Base-by-base conservation (phyloP, 2,797 vertebrate species). In the Catostomus latipinnis region DNA sequence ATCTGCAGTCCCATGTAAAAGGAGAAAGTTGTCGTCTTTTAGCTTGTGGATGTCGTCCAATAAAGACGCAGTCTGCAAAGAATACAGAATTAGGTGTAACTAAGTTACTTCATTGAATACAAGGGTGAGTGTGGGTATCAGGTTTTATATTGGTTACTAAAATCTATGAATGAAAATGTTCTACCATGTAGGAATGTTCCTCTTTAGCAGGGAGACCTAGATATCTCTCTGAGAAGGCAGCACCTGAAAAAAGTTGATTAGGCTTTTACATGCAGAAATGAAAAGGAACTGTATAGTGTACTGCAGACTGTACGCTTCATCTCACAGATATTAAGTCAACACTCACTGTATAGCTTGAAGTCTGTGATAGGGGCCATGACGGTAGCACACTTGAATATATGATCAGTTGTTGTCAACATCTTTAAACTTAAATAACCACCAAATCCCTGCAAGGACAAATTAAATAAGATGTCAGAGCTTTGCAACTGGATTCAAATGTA, bases 1-100 rank as follows among this genome's bases (percentile, higher is more conserved):
- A 81, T 96, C 95, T 79, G 94, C 95, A 22, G 95, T 96, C 84
- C 94, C 95, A 56, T 96, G 95, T 5, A 95, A 82, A 77, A 96
- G 89, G 10, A 96, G 93, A 69, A 96, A 93, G 79, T 92, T 92
- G 82, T 93, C 89, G 60, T 94, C 90, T 86, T 93, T 94, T 65
- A 96, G 91, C 82, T 92, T 95, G 88, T 88, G 90, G 1, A 92
- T 92, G 10, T 95, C 94, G 74, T 94, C 94, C 80, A 95, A 88
- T 72, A 96, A 85, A 76, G 95, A 95, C 1, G 94, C 92, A 22
- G 91, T 91, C 95, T 96, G 87, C 62, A 78, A 58, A 88, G 1
- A 70, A 0, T 72, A 68, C 18, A 67, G 6, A 71, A 56, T 16
- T 57, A 58, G n/a, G 56, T 10, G 11, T 6, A 18, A 65, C 2